A percentile compares a stretch with the other conserved stretches of the same genome.
Conservation (phyloP, 1,140 invertebrate species). For the Eumaeus atala region DNA sequence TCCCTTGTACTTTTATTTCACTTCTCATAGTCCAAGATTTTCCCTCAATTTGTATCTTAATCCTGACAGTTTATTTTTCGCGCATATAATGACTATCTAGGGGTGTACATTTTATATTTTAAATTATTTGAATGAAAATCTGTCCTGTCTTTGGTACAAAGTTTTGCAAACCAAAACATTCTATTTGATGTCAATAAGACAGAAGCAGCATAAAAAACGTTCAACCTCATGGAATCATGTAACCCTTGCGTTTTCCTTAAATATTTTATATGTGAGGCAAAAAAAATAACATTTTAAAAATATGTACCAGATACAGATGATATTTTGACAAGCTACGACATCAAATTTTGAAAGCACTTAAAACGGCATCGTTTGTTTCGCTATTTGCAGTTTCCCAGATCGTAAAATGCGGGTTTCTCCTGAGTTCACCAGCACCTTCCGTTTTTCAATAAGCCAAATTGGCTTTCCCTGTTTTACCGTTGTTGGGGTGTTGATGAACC, state of each 20-base stretch:
- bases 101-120: neutral
- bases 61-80: no score
- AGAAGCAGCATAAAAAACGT: neutral
- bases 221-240: neutral
- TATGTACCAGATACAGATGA: slow-evolving; percentile 24
- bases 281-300: slow-evolving; percentile 21
- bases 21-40: slow-evolving; percentile 16
- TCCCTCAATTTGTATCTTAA: slow-evolving; percentile 21
- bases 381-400: slow-evolving; percentile 22
- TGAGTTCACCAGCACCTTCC: slow-evolving; percentile 20
- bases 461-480: slow-evolving; percentile 14
- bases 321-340: slow-evolving; percentile 16
- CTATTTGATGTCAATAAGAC: neutral
- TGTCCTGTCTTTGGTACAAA: neutral
- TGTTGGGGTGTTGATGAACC: slow-evolving; percentile 24
- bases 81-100: no score
- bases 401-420: slow-evolving; percentile 23
- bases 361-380: slow-evolving; percentile 22
- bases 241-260: slow-evolving; percentile 22
- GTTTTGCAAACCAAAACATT: slow-evolving; percentile 1
- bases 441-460: slow-evolving; percentile 23
- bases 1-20: slow-evolving; percentile 22
- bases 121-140: slow-evolving; percentile 2
- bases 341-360: slow-evolving; percentile 26
- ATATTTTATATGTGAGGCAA: slow-evolving; percentile 20